Percentiles rank a stretch among this genome's conserved stretches.
Conservation (phyloP, 2,888 invertebrate genomes). For the Odontocerum albicorne region DNA sequence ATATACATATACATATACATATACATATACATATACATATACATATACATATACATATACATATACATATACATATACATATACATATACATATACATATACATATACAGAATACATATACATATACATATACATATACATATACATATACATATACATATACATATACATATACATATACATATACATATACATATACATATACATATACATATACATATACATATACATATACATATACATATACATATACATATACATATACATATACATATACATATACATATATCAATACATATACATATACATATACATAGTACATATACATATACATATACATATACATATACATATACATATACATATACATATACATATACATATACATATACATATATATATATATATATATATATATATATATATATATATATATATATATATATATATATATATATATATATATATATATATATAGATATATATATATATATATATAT, state of each 20-base stretch:
- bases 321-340: neutral
- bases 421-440: conserved; percentile 2
- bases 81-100: too few species aligned
- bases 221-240: too few species aligned
- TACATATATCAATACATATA: neutral
- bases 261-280: neutral
- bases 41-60: neutral
- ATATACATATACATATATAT: neutral
- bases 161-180: too few species aligned
- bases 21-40: neutral
- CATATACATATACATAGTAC: neutral
- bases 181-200: too few species aligned
- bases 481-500: neutral
- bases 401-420: conserved; percentile 7
- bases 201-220: too few species aligned
- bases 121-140: too few species aligned
- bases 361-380: conserved; percentile 1
- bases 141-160: too few species aligned
- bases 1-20: neutral
- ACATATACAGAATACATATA: too few species aligned
- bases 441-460: neutral
- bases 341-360: neutral
- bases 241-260: too few species aligned
- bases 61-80: too few species aligned
- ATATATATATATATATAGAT: neutral